A percentile compares a stretch with the other conserved stretches of the same genome.
Conservation (phyloP, 92 coral and sea anemone species). For the Parazoanthus swiftii region DNA sequence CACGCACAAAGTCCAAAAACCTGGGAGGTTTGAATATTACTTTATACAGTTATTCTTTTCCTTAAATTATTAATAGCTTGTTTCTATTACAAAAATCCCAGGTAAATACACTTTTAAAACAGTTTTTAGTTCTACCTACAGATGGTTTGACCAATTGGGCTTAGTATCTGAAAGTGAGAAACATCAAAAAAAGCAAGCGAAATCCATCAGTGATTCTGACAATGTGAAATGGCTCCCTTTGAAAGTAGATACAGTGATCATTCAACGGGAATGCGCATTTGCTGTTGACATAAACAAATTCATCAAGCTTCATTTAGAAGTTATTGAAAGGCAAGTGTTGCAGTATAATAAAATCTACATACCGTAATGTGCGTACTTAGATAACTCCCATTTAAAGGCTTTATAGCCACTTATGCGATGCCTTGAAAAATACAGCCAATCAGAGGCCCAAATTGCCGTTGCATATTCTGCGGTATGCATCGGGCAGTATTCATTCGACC, state of each 20-base stretch:
- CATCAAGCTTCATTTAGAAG: constrained; percentile 47
- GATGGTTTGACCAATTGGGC: constrained; percentile 55
- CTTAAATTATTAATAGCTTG: neutral
- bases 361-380: neutral
- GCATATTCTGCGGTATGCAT: too few species aligned
- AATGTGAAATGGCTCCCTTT: constrained; percentile 50
- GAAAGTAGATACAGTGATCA: constrained; percentile 33
- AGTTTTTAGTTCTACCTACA: constrained; percentile 14
- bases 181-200: constrained; percentile 41
- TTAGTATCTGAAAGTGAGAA: constrained; percentile 45
- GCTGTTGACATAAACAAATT: constrained; percentile 44
- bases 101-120: neutral
- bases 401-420: neutral
- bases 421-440: too few species aligned
- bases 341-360: neutral
- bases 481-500: too few species aligned
- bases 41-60: neutral
- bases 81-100: too few species aligned
- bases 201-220: constrained; percentile 45
- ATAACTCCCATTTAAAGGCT: neutral
- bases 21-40: neutral
- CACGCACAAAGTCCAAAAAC: neutral
- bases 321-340: constrained; percentile 39
- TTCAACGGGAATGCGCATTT: constrained; percentile 39
- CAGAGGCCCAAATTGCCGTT: too few species aligned